A percentile compares a stretch with the other conserved stretches of the same genome.
phyloP scores from a whole-genome alignment of 2,888 invertebrate species.

The Cyrtodaria siliqua region DNA sequence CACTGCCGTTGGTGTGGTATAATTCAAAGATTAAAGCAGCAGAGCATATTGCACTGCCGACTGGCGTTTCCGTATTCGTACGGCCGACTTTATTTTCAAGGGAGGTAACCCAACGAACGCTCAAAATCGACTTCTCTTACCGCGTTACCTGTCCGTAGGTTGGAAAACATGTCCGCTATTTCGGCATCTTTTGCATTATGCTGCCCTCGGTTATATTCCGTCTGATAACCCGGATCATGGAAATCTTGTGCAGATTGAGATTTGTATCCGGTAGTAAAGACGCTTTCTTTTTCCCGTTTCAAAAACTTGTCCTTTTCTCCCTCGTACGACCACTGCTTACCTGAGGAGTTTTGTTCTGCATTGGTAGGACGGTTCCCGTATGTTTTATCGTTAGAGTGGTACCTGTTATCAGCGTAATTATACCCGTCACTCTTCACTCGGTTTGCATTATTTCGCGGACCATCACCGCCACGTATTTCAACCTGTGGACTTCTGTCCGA shows the following conservation, averaged over 20 bases:
- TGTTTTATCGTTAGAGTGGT: conserved; percentile 12
- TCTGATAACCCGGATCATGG: conserved; percentile 13
- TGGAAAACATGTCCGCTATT: conserved; percentile 75
- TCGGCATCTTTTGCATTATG: conserved; percentile 67
- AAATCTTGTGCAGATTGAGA: conserved; percentile 34
- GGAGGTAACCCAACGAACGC: conserved; percentile 78
- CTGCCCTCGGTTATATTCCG: conserved; percentile 26
- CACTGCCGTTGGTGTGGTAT: too few species aligned
- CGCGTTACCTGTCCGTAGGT: conserved; percentile 43
- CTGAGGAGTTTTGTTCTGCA: neutral
- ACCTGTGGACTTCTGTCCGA: conserved; percentile 34
- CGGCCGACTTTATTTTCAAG: too few species aligned
- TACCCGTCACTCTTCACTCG: conserved; percentile 55
- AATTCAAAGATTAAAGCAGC: too few species aligned
- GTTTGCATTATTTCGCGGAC: conserved; percentile 1
- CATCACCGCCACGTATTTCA: conserved; percentile 12
- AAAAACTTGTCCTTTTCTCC: conserved; percentile 58
- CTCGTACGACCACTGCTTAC: conserved; percentile 61
- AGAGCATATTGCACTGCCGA: too few species aligned
- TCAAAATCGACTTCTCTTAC: conserved; percentile 70
- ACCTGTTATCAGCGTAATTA: conserved; percentile 22
- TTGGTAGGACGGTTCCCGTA: neutral
- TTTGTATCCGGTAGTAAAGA: conserved; percentile 33
- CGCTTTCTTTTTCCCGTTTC: conserved; percentile 19
- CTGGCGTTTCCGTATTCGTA: too few species aligned